Conservation (phyloP, 1,140 invertebrate species). For the Epicauta chinensis region DNA sequence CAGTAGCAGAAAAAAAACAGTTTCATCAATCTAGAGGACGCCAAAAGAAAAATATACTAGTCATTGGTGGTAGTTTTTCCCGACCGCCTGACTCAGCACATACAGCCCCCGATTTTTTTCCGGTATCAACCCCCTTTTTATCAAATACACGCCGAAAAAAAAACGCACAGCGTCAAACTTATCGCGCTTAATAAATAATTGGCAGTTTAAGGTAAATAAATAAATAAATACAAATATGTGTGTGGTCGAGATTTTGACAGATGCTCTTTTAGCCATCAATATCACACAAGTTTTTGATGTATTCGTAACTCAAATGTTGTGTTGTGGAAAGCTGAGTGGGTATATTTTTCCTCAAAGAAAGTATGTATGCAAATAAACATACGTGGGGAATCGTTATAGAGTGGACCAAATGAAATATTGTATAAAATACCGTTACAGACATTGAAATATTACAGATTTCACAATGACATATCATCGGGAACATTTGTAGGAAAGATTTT, state of each 20-base stretch:
- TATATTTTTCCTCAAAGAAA: slow-evolving; percentile 40
- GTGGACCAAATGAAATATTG: slow-evolving; percentile 41
- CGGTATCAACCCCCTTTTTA: slow-evolving; percentile 22
- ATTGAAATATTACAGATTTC: slow-evolving; percentile 41
- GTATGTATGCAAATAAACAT: slow-evolving; percentile 41
- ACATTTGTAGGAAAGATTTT: slow-evolving; percentile 39
- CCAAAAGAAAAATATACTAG: slow-evolving; percentile 33
- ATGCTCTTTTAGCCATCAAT: slow-evolving; percentile 37
- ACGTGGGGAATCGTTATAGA: slow-evolving; percentile 31
- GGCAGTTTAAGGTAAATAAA: slow-evolving; percentile 4
- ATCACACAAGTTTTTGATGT: slow-evolving; percentile 31
- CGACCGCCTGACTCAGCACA: slow-evolving; percentile 31
- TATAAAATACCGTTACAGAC: slow-evolving; percentile 34
- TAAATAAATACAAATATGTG: slow-evolving; percentile 39
- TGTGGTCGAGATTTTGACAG: slow-evolving; percentile 38
- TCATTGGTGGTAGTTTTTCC: slow-evolving; percentile 22
- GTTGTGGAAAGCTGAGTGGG: background rate
- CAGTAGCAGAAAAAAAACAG: slow-evolving; percentile 20
- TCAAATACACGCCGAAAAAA: background rate
- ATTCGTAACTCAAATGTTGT: slow-evolving; percentile 21
- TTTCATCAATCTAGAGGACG: slow-evolving; percentile 33
- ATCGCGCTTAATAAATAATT: background rate
- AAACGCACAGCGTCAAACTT: slow-evolving; percentile 11
- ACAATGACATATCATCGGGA: slow-evolving; percentile 40
- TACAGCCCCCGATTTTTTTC: slow-evolving; percentile 28